These are phyloP conservation scores for Enoplosus armatus DNA, from an alignment of 2,797 vertebrate species.

Conservation along the genomic window DNA sequence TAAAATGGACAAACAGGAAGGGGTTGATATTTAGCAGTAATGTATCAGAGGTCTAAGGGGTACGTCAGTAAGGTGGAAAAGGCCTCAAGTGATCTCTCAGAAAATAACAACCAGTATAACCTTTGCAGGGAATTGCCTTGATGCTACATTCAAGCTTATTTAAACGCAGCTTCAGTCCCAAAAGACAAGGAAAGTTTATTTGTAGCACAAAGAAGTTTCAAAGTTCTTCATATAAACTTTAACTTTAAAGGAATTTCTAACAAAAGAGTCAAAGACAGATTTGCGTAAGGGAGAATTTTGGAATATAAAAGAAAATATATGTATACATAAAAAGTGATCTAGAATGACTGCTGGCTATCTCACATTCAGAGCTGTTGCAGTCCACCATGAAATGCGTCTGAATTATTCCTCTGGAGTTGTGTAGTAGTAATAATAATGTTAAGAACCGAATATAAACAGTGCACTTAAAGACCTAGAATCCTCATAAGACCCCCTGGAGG, in stretches of 20 bases:
- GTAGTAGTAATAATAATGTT: too few species aligned
- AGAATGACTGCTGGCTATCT: background rate
- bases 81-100: too few species aligned
- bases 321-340: background rate
- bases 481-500: background rate
- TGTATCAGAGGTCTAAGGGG: too few species aligned
- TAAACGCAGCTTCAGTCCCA: background rate
- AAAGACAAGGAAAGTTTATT: background rate
- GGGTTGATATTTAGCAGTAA: background rate
- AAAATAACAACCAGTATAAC: too few species aligned
- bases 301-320: background rate
- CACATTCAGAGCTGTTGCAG: background rate
- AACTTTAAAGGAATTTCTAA: background rate
- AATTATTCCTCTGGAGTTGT: background rate
- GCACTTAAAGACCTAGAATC: background rate
- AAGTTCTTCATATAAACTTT: background rate
- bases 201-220: background rate
- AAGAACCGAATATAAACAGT: background rate
- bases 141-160: background rate
- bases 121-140: background rate
- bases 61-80: too few species aligned
- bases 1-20: background rate
- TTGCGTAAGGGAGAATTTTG: too few species aligned
- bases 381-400: background rate
- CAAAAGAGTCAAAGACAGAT: background rate